Percentiles rank a stretch among this genome's conserved stretches.
Evolutionary conservation across 2,888 invertebrate genomes (phyloP).

Genomic region (Mylabris sibirica): DNA sequence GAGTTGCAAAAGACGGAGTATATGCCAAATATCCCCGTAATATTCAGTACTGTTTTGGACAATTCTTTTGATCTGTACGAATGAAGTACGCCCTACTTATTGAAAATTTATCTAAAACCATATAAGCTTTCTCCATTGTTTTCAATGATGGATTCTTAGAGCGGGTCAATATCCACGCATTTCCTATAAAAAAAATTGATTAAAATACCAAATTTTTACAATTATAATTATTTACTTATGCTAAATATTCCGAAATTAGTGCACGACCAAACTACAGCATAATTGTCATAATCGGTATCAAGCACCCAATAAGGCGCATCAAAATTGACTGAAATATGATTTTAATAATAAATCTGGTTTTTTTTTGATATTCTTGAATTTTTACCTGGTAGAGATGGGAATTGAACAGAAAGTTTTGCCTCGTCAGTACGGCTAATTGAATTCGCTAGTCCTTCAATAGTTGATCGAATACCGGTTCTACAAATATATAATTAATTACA

Average conservation of each 20-base stretch:
- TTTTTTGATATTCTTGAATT: conserved; percentile 42
- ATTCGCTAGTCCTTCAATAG: conserved; percentile 67
- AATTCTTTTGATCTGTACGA: conserved; percentile 71
- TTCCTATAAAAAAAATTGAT: conserved; percentile 53
- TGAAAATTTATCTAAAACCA: conserved; percentile 65
- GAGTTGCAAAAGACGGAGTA: too few relatives aligned
- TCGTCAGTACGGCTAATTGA: conserved; percentile 64
- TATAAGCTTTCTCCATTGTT: conserved; percentile 68
- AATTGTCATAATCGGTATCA: conserved; percentile 70
- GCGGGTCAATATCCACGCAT: conserved; percentile 72
- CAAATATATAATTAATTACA: conserved; percentile 30
- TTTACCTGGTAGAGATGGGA: conserved; percentile 69
- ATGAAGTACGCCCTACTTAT: conserved; percentile 68
- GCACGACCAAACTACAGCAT: conserved; percentile 72
- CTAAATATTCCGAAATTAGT: conserved; percentile 65
- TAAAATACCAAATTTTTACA: conserved; percentile 44
- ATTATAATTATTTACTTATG: conserved; percentile 58
- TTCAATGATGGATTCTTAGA: conserved; percentile 65
- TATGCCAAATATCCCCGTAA: too few relatives aligned
- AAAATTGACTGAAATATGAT: conserved; percentile 57
- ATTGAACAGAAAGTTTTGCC: conserved; percentile 69
- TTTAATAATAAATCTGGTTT: background rate
- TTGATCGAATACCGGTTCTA: conserved; percentile 67
- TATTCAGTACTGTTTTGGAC: conserved; percentile 52
- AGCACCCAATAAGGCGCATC: conserved; percentile 71